Conservation (phyloP, 2,888 invertebrate genomes). For the Gandaritis pyraliata region DNA sequence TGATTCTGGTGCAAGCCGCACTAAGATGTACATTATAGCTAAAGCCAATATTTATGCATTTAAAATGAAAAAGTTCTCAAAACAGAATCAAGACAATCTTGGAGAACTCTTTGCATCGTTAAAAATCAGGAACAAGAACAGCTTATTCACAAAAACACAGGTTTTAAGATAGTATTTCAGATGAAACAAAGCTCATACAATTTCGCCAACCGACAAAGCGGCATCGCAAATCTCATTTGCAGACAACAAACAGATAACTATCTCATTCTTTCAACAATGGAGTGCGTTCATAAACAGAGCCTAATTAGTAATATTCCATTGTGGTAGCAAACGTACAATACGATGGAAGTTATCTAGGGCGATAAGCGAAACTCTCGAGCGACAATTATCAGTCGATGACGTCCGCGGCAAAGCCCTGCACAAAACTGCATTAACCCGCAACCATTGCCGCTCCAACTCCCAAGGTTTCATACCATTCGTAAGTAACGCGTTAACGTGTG, state of each 20-base stretch:
- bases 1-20: too few relatives aligned
- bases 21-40: too few relatives aligned
- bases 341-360: conserved; percentile 82
- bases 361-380: conserved; percentile 74
- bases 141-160: conserved; percentile 60
- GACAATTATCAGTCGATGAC: conserved; percentile 80
- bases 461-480: conserved; percentile 5
- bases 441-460: conserved; percentile 51
- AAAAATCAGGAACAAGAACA: conserved; percentile 14
- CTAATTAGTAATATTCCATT: conserved; percentile 85
- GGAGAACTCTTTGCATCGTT: neutral
- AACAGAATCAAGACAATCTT: neutral
- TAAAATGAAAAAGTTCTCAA: too few relatives aligned
- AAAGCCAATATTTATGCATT: too few relatives aligned
- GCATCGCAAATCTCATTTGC: conserved; percentile 82
- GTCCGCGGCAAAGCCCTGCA: conserved; percentile 41
- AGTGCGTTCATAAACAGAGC: conserved; percentile 79
- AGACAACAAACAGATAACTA: conserved; percentile 80
- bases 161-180: conserved; percentile 68
- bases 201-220: conserved; percentile 78
- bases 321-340: conserved; percentile 78
- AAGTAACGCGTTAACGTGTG: conserved; percentile 19
- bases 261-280: conserved; percentile 83
- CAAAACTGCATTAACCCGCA: conserved; percentile 26
- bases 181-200: conserved; percentile 78